These are phyloP conservation scores for Taeniopygia guttata DNA, from an alignment of 2,797 vertebrate species.

Conservation along the genomic window DNA sequence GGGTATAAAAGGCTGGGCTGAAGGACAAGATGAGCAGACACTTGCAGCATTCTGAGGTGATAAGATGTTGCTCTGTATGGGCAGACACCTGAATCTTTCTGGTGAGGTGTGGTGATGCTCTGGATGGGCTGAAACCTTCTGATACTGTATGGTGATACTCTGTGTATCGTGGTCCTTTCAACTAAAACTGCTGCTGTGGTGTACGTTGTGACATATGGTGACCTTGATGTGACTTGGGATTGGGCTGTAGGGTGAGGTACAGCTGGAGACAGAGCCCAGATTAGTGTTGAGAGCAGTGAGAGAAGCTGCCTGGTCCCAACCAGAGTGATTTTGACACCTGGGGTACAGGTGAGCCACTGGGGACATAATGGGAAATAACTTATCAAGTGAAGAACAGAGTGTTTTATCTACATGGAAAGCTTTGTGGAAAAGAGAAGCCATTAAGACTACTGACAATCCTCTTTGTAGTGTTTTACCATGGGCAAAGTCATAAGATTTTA, in stretches of 20 bases:
- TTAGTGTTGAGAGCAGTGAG: not conserved
- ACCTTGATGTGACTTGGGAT: not conserved
- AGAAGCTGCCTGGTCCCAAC: not conserved
- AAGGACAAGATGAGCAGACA: not conserved
- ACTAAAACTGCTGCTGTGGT: not conserved
- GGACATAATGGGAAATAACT: not conserved
- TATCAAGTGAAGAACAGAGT: not conserved
- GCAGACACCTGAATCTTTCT: not conserved
- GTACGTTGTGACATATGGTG: not conserved
- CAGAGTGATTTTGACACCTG: not conserved
- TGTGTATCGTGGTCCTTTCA: not conserved
- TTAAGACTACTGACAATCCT: not conserved
- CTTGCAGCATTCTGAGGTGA: not conserved
- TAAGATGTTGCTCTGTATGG: not conserved
- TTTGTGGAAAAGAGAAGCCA: not conserved
- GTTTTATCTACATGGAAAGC: not conserved
- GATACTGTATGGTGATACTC: not conserved
- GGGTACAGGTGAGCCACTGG: not conserved
- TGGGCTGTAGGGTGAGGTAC: not conserved
- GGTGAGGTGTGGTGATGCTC: not conserved
- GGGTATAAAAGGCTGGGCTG: not conserved
- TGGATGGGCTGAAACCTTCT: not conserved
- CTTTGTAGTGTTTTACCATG: not conserved
- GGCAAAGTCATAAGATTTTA: not conserved
- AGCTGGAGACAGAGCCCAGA: not conserved